Evolutionary conservation across 2,113 vertebrate species (phyloP), one percentile per base, ranked within the genome.

Genomic region (Petromus typicus): DNA sequence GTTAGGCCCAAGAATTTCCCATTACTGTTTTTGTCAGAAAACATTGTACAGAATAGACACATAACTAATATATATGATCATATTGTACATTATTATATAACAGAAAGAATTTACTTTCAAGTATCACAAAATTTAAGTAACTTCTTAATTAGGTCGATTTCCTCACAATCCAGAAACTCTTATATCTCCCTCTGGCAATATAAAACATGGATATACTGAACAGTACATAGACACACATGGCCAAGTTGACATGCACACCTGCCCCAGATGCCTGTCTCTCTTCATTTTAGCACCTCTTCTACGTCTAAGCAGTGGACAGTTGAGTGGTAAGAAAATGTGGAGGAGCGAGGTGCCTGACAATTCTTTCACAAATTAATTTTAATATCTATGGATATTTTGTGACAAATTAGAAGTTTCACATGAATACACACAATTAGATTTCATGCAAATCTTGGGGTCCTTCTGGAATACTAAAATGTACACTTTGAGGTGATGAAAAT

Each of bases 371-470:
- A 98, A 98, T 98, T 98, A 97, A 98, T 98, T 98, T 98, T 98
- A 98, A 98, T 98, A 98, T 96, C 96, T 98, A 94, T 98, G 97
- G 92, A 97, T 98, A 98, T 96, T 98, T 98, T 98, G 86, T 96
- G 97, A 92, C 96, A 98, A 98, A 96, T 97, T 94, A 95, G 71
- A 96, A 98, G 98, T 97, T 98, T 98, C 98, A 98, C 98, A 98
- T 98, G 98, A 98, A 97, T 97, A 98, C 93, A 98, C 98, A 98
- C 98, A 98, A 98, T 98, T 98, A 98, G 98, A 98, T 98, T 98
- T 98, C 98, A 98, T 98, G 98, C 97, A 98, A 98, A 99, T 98
- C 51, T 79, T 96, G 89, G 54, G 89, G 89, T 95, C 97, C 95
- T 96, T 96, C 79, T 93, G 97, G 97, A 98, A 98, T 98, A 97